These are phyloP conservation scores for Tautogolabrus adspersus DNA, from an alignment of 2,113 vertebrate genomes.

Conservation along the genomic window DNA sequence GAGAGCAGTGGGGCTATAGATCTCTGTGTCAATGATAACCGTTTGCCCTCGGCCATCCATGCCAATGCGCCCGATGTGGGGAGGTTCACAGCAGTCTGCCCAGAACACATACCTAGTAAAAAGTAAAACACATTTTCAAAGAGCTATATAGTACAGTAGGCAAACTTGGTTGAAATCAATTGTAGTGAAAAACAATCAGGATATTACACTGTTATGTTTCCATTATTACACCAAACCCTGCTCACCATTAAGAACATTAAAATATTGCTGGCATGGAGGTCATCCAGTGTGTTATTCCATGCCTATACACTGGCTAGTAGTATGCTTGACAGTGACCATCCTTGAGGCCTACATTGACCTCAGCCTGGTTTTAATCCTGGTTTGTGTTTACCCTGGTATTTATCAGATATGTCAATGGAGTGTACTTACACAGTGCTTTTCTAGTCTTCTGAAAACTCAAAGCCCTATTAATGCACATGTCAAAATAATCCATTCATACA, in stretches of 20 bases:
- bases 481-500: no score
- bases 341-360: no score
- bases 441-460: no score
- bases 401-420: no score
- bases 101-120: constrained; percentile 92
- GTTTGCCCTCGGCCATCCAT: constrained; percentile 94
- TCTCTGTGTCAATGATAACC: constrained; percentile 91
- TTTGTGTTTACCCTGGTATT: no score
- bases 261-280: no score
- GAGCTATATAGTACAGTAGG: neutral
- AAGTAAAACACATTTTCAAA: constrained; percentile 27
- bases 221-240: neutral
- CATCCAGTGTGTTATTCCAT: no score
- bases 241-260: neutral
- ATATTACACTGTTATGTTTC: neutral
- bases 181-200: neutral
- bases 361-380: no score
- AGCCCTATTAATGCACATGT: no score
- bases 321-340: no score
- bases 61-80: constrained; percentile 93
- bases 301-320: neutral
- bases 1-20: constrained; percentile 93
- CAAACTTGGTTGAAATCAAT: neutral
- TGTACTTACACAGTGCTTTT: no score
- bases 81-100: constrained; percentile 96